These are phyloP conservation scores for Danaus chrysippus DNA, from an alignment of 2,888 invertebrate genomes.

Conservation along the genomic window DNA sequence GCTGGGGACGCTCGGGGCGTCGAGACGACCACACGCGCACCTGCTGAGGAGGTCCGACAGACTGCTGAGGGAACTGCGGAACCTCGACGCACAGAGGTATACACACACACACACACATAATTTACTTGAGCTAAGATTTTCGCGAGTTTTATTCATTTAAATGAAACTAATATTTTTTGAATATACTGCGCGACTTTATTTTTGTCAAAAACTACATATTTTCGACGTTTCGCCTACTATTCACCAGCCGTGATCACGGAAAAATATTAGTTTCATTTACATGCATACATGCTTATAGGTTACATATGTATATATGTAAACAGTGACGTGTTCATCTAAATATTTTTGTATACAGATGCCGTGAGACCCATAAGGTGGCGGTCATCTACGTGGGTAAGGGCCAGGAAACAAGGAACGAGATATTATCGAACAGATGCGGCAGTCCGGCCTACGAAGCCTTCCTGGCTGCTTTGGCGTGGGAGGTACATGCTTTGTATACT, in stretches of 20 bases:
- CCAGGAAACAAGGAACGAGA: constrained; percentile 97
- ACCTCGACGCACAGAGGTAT: constrained; percentile 92
- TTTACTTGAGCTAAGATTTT: too few relatives aligned
- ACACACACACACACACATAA: too few relatives aligned
- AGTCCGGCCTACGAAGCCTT: constrained; percentile 96
- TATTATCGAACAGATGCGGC: constrained; percentile 92
- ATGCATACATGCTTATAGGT: too few relatives aligned
- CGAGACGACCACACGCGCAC: constrained; percentile 90
- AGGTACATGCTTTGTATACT: constrained; percentile 51
- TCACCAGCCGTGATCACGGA: too few relatives aligned
- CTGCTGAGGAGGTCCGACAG: constrained; percentile 93
- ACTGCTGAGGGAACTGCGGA: constrained; percentile 92
- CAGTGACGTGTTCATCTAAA: not conserved
- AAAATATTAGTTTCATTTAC: too few relatives aligned
- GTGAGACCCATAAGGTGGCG: constrained; percentile 97
- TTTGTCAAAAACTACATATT: too few relatives aligned
- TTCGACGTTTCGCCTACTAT: too few relatives aligned
- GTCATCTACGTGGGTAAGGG: constrained; percentile 99
- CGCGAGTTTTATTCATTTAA: too few relatives aligned
- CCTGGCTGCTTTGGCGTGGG: constrained; percentile 82
- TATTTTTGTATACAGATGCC: constrained; percentile 78
- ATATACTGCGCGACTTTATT: too few relatives aligned
- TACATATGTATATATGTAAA: too few relatives aligned
- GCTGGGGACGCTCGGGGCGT: constrained; percentile 93
- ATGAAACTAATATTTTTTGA: too few relatives aligned